A percentile compares a stretch with the other conserved stretches of the same genome.
These are phyloP conservation scores for Mesoclemmys tuberculata DNA, from an alignment of 2,113 vertebrate genomes.

Conservation along the genomic window DNA sequence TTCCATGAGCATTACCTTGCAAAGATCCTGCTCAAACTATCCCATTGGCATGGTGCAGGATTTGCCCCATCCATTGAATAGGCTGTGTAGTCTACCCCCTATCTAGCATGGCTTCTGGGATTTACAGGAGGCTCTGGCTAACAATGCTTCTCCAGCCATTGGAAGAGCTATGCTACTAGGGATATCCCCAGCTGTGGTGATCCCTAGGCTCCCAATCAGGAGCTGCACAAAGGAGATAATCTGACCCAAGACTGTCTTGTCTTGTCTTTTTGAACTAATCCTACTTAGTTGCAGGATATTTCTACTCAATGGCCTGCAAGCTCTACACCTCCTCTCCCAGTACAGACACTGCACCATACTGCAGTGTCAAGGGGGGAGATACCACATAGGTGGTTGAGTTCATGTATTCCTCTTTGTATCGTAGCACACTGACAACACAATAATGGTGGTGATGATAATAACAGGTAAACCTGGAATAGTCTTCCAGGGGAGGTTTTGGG, in stretches of 20 bases:
- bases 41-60: not conserved
- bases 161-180: not conserved
- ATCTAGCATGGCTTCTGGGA: not conserved
- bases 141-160: not conserved
- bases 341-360: accelerated
- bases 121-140: not conserved
- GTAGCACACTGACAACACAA: not conserved
- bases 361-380: not conserved
- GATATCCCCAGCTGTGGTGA: not conserved
- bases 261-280: not conserved
- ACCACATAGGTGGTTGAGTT: not conserved
- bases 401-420: not conserved
- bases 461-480: not conserved
- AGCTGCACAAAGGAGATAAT: not conserved
- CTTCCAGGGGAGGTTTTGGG: not conserved
- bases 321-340: not conserved
- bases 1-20: not conserved
- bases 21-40: not conserved
- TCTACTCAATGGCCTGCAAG: not conserved
- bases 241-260: not conserved
- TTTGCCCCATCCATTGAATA: not conserved
- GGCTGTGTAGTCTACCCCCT: not conserved
- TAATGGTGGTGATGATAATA: not conserved
- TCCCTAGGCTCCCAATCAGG: not conserved
- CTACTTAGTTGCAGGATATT: not conserved